Evolutionary conservation across 2,797 vertebrate genomes (phyloP).

Genomic region (Argentina silus): DNA sequence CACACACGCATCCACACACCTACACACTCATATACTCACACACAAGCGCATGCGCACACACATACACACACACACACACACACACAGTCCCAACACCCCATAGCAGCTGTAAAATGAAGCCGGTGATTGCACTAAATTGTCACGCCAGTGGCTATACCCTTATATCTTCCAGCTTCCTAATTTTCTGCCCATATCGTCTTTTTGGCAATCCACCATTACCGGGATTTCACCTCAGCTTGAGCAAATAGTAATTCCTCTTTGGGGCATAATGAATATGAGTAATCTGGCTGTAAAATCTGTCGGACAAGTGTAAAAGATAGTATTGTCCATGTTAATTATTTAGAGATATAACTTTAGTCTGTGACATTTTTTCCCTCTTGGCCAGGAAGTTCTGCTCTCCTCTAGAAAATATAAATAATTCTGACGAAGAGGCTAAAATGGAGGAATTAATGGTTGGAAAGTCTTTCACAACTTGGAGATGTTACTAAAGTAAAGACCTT

Average conservation of each 20-base stretch:
- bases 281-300: conserved; percentile 35
- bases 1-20: neutral
- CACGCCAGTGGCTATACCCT: neutral
- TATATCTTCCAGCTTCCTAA: neutral
- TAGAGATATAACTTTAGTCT: conserved; percentile 61
- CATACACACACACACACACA: neutral
- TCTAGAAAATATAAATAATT: conserved; percentile 53
- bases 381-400: conserved; percentile 45
- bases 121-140: conserved; percentile 1
- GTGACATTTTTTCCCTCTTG: conserved; percentile 28
- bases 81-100: neutral
- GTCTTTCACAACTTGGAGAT: conserved; percentile 46
- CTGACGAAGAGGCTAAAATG: conserved; percentile 23
- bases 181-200: neutral
- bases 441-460: conserved; percentile 39
- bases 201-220: conserved; percentile 4
- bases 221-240: conserved; percentile 19
- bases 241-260: conserved; percentile 28
- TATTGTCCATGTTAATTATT: conserved; percentile 64
- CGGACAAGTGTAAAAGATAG: conserved; percentile 44
- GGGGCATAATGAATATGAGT: conserved; percentile 22
- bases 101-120: neutral
- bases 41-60: neutral
- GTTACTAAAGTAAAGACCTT: conserved; percentile 37
- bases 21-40: too few relatives aligned